Conservation (phyloP, 2,888 invertebrate genomes). For the Leptinotarsa juncta region DNA sequence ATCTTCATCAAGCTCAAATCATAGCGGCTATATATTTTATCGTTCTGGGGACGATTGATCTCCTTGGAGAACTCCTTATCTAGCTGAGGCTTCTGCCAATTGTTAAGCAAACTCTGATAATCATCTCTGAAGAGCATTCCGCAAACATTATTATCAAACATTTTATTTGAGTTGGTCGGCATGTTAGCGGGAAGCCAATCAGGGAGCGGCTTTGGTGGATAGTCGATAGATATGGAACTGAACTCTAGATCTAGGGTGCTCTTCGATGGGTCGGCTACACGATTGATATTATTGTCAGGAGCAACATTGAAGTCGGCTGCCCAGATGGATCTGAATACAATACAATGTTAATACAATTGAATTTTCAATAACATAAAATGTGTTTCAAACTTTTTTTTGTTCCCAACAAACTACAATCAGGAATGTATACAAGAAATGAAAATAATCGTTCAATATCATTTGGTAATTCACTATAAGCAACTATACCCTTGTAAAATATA, state of each 20-base stretch:
- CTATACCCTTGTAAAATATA: no score
- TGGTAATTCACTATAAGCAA: no score
- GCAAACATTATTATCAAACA: conserved; percentile 38
- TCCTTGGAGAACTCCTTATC: background rate
- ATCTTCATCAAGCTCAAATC: conserved; percentile 67
- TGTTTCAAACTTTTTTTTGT: no score
- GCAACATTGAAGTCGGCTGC: conserved; percentile 57
- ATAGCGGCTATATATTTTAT: conserved; percentile 26
- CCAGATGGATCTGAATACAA: conserved; percentile 66
- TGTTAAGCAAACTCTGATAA: background rate
- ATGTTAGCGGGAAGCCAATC: conserved; percentile 30
- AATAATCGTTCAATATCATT: no score
- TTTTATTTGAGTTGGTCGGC: conserved; percentile 36
- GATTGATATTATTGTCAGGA: conserved; percentile 51
- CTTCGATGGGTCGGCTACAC: conserved; percentile 43
- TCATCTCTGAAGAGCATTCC: conserved; percentile 34
- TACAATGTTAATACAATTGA: no score
- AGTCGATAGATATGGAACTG: conserved; percentile 48
- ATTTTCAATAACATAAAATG: no score
- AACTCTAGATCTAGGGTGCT: conserved; percentile 52
- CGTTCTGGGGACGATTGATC: no score
- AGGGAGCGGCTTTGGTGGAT: conserved; percentile 22
- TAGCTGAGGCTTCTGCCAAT: background rate
- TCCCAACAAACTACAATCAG: no score
- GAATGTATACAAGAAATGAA: no score